Percentiles rank a stretch among this genome's conserved stretches.
Evolutionary conservation across 2,113 vertebrate genomes (phyloP).

Genomic region (Cyprinus carpio): DNA sequence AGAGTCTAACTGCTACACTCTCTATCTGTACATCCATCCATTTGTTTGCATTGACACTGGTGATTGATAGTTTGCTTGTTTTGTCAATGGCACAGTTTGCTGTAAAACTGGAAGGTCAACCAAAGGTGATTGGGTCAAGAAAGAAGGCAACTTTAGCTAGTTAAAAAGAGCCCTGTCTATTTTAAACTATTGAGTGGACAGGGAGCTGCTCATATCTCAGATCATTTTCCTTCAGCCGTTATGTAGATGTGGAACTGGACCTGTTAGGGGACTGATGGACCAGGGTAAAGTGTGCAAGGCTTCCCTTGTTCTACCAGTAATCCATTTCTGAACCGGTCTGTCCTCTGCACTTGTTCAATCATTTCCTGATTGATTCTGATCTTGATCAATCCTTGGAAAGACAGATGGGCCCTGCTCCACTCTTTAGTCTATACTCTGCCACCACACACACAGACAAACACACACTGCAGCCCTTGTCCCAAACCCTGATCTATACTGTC

Average conservation of each 20-base stretch:
- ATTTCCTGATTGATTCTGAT: slow-evolving; percentile 73
- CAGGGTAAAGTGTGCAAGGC: slow-evolving; percentile 38
- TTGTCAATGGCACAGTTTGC: slow-evolving; percentile 48
- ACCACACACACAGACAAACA: slow-evolving; percentile 36
- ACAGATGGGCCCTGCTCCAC: slow-evolving; percentile 68
- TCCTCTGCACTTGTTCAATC: slow-evolving; percentile 59
- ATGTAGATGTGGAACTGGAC: slow-evolving; percentile 33
- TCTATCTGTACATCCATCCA: slow-evolving; percentile 23
- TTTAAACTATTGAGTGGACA: slow-evolving; percentile 20
- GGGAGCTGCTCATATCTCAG: neutral
- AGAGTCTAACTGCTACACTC: neutral
- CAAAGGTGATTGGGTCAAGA: slow-evolving; percentile 37
- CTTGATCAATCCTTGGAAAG: slow-evolving; percentile 72
- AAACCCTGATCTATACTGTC: slow-evolving; percentile 53
- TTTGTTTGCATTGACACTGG: slow-evolving; percentile 37
- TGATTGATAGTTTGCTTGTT: slow-evolving; percentile 39
- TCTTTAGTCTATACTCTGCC: slow-evolving; percentile 60
- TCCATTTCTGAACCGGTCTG: slow-evolving; percentile 68
- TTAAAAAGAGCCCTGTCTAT: neutral
- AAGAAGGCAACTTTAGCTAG: neutral
- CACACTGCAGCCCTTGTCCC: neutral
- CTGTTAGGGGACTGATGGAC: slow-evolving; percentile 28
- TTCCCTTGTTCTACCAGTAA: slow-evolving; percentile 57
- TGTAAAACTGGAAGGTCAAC: slow-evolving; percentile 36
- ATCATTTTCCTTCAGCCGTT: neutral